These are phyloP conservation scores for Luehdorfia chinensis DNA, from an alignment of 1,140 invertebrate species.

Conservation along the genomic window DNA sequence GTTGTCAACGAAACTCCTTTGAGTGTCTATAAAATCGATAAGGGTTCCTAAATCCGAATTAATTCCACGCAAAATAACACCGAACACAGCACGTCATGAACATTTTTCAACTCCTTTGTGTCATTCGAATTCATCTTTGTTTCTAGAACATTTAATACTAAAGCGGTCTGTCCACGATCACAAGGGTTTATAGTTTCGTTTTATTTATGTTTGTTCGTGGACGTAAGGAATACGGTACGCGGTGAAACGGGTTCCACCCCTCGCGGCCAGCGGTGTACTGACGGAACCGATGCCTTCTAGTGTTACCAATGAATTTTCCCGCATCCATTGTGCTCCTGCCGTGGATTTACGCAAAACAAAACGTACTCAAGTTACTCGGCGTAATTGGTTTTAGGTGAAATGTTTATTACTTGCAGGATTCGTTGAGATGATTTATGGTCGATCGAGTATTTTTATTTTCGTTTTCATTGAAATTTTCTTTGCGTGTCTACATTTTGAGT, in stretches of 20 bases:
- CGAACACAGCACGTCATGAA: neutral
- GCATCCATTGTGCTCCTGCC: neutral
- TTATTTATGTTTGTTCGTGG: neutral
- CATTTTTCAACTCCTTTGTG: neutral
- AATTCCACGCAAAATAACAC: neutral
- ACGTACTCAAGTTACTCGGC: neutral
- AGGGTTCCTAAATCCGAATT: neutral
- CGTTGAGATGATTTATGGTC: too few relatives aligned
- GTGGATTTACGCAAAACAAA: constrained; percentile 4
- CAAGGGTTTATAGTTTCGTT: neutral
- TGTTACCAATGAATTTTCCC: constrained; percentile 3
- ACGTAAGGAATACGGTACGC: neutral
- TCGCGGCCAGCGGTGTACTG: constrained; percentile 8
- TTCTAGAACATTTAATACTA: too few relatives aligned
- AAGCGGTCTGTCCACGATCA: neutral
- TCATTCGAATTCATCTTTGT: neutral
- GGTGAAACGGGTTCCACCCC: neutral
- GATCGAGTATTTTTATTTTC: too few relatives aligned
- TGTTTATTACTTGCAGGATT: too few relatives aligned
- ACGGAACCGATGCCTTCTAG: neutral
- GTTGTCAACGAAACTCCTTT: neutral
- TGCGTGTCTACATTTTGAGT: too few relatives aligned
- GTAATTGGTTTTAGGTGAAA: neutral
- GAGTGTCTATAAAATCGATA: constrained; percentile 5
- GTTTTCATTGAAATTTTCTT: too few relatives aligned